A percentile compares a stretch with the other conserved stretches of the same genome.
Conservation (phyloP, 2,888 invertebrate species). For the Eudemis profundana region DNA sequence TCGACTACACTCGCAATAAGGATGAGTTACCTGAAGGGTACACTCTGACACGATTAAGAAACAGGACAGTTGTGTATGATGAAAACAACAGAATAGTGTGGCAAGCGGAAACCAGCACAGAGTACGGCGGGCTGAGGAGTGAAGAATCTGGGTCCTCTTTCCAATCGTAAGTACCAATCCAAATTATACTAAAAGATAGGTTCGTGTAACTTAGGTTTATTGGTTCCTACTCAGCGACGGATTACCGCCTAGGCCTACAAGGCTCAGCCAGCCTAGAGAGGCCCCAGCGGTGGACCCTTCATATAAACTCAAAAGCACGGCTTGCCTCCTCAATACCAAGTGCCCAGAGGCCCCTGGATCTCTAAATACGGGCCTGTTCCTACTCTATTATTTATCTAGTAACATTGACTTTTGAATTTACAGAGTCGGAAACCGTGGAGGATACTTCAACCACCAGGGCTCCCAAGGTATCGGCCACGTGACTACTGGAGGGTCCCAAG, state of each 20-base stretch:
- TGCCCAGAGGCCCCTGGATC: too few relatives aligned
- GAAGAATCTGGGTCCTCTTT: constrained; percentile 79
- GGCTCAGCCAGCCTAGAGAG: too few relatives aligned
- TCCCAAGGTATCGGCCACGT: constrained; percentile 31
- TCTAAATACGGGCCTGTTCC: too few relatives aligned
- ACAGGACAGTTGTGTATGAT: constrained; percentile 70
- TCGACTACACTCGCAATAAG: constrained; percentile 45
- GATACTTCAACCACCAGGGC: constrained; percentile 43
- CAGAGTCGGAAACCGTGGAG: constrained; percentile 16
- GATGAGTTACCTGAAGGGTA: constrained; percentile 59
- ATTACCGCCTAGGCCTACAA: too few relatives aligned
- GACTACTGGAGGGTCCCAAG: constrained; percentile 40
- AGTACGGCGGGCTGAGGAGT: constrained; percentile 74
- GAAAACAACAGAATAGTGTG: constrained; percentile 77
- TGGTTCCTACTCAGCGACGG: too few relatives aligned
- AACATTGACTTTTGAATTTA: not conserved
- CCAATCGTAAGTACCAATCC: constrained; percentile 66
- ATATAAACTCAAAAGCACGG: too few relatives aligned
- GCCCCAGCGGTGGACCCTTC: too few relatives aligned
- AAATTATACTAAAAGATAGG: not conserved
- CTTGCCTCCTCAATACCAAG: too few relatives aligned
- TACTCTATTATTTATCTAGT: not conserved
- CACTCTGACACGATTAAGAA: constrained; percentile 63
- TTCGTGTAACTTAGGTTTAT: too few relatives aligned
- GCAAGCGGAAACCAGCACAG: constrained; percentile 81